Conservation (phyloP, 2,113 vertebrate genomes). For the Sinocyclocheilus rhinocerous region DNA sequence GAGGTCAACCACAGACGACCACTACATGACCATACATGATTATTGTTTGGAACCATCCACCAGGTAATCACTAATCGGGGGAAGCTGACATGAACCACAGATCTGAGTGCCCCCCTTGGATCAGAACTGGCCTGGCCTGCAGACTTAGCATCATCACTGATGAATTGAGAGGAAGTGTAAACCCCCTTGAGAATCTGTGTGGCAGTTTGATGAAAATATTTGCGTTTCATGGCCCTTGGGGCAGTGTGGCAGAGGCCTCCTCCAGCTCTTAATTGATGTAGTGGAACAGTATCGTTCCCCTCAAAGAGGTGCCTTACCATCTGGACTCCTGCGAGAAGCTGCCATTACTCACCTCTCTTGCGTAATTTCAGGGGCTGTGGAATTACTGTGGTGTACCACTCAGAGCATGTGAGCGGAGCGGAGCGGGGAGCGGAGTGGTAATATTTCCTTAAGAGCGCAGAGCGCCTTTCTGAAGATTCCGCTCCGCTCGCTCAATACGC, state of each 20-base stretch:
- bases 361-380: slow-evolving; percentile 41
- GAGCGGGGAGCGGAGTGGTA: too few relatives aligned
- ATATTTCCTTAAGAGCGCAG: too few relatives aligned
- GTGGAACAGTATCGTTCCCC: slow-evolving; percentile 47
- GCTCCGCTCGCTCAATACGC: too few relatives aligned
- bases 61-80: not conserved
- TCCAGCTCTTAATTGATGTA: slow-evolving; percentile 48
- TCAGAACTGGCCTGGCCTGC: slow-evolving; percentile 9
- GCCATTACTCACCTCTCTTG: slow-evolving; percentile 49
- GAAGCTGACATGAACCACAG: not conserved
- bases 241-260: slow-evolving; percentile 26
- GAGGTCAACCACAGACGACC: not conserved
- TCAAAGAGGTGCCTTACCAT: slow-evolving; percentile 42
- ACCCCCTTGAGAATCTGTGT: slow-evolving; percentile 34
- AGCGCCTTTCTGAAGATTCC: too few relatives aligned
- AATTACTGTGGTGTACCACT: slow-evolving; percentile 37
- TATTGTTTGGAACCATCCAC: not conserved
- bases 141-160: slow-evolving; percentile 2
- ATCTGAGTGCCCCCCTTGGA: not conserved
- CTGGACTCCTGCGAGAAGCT: slow-evolving; percentile 48
- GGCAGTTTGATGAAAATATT: slow-evolving; percentile 54
- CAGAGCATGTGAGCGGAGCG: too few relatives aligned
- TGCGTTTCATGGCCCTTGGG: slow-evolving; percentile 45
- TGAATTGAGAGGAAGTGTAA: slow-evolving; percentile 42
- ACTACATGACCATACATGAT: not conserved